Conservation (phyloP, 2,888 invertebrate species). For the Oscheius sp. region DNA sequence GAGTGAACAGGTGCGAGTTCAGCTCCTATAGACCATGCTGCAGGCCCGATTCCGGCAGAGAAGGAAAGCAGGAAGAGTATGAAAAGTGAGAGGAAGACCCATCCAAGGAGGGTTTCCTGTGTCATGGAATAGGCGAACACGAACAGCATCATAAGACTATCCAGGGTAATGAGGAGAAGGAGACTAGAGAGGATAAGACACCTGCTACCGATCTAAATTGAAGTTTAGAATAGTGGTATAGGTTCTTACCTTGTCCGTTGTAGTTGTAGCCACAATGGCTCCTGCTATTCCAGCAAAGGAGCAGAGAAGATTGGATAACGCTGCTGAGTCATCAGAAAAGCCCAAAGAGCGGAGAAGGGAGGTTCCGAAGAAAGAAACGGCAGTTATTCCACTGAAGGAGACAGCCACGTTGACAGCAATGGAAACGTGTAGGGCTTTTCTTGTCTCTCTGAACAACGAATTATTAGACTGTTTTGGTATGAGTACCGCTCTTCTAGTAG, state of each 20-base stretch:
- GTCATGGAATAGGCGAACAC: slow-evolving; percentile 49
- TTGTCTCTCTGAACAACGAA: slow-evolving; percentile 6
- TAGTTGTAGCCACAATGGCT: slow-evolving; percentile 55
- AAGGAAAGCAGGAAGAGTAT: slow-evolving; percentile 61
- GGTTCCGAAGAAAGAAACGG: slow-evolving; percentile 68
- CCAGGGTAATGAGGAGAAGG: slow-evolving; percentile 51
- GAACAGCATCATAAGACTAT: slow-evolving; percentile 61
- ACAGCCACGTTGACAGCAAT: slow-evolving; percentile 61
- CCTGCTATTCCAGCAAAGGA: slow-evolving; percentile 59
- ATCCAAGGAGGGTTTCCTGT: slow-evolving; percentile 44
- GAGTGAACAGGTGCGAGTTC: slow-evolving; percentile 57
- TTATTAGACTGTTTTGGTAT: too few relatives aligned
- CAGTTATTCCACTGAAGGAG: slow-evolving; percentile 62
- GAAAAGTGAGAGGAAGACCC: slow-evolving; percentile 58
- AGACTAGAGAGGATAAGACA: slow-evolving; percentile 58
- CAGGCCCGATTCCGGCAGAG: slow-evolving; percentile 66
- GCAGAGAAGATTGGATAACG: slow-evolving; percentile 62
- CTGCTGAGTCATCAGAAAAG: slow-evolving; percentile 55
- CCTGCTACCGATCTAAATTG: slow-evolving; percentile 59
- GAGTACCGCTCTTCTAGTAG: not conserved
- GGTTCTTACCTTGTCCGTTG: slow-evolving; percentile 55
- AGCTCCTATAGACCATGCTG: slow-evolving; percentile 65
- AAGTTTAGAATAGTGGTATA: not conserved
- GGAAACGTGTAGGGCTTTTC: slow-evolving; percentile 45
- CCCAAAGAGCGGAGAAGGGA: slow-evolving; percentile 60